Conservation (phyloP, 1,140 invertebrate species). For the Leptinotarsa lineolata region DNA sequence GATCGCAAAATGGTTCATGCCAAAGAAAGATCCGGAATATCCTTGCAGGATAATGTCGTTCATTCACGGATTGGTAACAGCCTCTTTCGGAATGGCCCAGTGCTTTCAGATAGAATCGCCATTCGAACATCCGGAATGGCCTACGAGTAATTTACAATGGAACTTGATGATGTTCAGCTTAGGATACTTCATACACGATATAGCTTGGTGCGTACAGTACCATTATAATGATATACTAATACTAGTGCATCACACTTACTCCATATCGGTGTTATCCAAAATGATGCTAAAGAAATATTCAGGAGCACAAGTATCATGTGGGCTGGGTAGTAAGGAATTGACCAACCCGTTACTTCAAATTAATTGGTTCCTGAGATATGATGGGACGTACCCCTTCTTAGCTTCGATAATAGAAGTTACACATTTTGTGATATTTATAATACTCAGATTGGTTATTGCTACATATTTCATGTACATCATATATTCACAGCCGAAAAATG, state of each 20-base stretch:
- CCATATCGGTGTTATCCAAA: slow-evolving; percentile 57
- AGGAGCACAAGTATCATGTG: slow-evolving; percentile 60
- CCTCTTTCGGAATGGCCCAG: slow-evolving; percentile 55
- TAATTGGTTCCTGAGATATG: slow-evolving; percentile 59
- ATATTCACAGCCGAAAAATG: slow-evolving; percentile 40
- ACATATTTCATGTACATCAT: slow-evolving; percentile 44
- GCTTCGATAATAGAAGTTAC: slow-evolving; percentile 44
- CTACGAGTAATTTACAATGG: slow-evolving; percentile 41
- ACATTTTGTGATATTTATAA: slow-evolving; percentile 49
- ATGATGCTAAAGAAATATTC: slow-evolving; percentile 58
- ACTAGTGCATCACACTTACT: slow-evolving; percentile 60
- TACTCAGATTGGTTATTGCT: slow-evolving; percentile 49
- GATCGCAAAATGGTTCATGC: slow-evolving; percentile 21
- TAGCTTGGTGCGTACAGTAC: slow-evolving; percentile 62
- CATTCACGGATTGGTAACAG: slow-evolving; percentile 56
- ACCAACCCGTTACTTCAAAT: slow-evolving; percentile 64
- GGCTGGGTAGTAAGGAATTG: slow-evolving; percentile 60
- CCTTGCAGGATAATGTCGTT: slow-evolving; percentile 55
- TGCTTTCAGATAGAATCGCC: slow-evolving; percentile 52
- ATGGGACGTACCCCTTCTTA: slow-evolving; percentile 48
- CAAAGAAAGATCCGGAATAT: slow-evolving; percentile 54
- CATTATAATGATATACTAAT: slow-evolving; percentile 57
- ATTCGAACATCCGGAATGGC: slow-evolving; percentile 44
- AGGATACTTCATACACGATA: slow-evolving; percentile 64
- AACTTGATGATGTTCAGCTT: slow-evolving; percentile 51